Evolutionary conservation across 2,888 invertebrate species (phyloP).

Genomic region (Nesidiocoris tenuis): DNA sequence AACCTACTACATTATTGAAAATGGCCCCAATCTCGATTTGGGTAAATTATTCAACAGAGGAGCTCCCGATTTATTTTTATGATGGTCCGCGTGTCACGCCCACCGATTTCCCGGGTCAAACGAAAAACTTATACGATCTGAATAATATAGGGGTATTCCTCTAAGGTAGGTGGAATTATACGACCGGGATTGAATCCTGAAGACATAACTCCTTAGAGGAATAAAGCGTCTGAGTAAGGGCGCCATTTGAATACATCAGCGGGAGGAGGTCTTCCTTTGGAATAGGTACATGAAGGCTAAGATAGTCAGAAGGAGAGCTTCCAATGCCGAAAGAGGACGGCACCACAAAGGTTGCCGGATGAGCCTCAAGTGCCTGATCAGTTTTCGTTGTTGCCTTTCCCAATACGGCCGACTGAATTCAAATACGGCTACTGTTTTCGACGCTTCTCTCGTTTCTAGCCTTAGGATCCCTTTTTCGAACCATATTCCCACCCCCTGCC

Average conservation of each 20-base stretch:
- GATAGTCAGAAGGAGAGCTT: background rate
- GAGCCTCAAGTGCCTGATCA: slow-evolving; percentile 17
- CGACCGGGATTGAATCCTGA: slow-evolving; percentile 36
- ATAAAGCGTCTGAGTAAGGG: slow-evolving; percentile 14
- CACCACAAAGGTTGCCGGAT: background rate
- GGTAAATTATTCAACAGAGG: background rate
- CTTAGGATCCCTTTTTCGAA: background rate
- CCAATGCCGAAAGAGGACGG: background rate
- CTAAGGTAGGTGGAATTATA: slow-evolving; percentile 16
- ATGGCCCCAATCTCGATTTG: too few relatives aligned
- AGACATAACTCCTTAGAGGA: slow-evolving; percentile 38
- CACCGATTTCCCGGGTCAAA: background rate
- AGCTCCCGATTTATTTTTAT: background rate
- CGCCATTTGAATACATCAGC: slow-evolving; percentile 21
- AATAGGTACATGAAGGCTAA: slow-evolving; percentile 20
- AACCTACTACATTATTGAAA: too few relatives aligned
- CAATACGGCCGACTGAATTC: slow-evolving; percentile 28
- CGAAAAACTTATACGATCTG: background rate
- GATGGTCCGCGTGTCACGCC: background rate
- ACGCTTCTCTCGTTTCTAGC: background rate
- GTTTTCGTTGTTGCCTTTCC: slow-evolving; percentile 18
- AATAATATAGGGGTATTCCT: background rate
- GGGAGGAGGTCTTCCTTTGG: slow-evolving; percentile 17
- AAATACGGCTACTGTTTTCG: slow-evolving; percentile 25
- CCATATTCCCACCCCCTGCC: slow-evolving; percentile 10